These are phyloP conservation scores for Stictocephala bisonia DNA, from an alignment of 2,888 invertebrate species.

Conservation along the genomic window DNA sequence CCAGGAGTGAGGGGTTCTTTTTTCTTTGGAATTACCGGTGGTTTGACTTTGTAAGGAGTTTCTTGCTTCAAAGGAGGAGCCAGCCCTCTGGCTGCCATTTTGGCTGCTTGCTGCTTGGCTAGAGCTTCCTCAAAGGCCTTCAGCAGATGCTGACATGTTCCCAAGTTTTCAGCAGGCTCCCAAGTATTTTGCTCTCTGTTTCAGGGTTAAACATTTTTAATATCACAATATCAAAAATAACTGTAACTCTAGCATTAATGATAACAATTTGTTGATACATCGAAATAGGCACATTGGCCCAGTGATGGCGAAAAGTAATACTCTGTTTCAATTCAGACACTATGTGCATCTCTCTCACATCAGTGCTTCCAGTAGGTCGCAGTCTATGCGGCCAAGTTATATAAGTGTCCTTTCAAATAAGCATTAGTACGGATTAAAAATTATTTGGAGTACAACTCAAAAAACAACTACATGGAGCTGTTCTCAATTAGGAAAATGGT, in stretches of 20 bases:
- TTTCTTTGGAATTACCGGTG: constrained; percentile 11
- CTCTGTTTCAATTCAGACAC: too few relatives aligned
- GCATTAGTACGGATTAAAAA: too few relatives aligned
- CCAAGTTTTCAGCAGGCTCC: constrained; percentile 83
- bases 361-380: too few relatives aligned
- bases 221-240: constrained; percentile 29
- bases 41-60: constrained; percentile 16
- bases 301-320: background rate
- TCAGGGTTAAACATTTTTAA: too few relatives aligned
- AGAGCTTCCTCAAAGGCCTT: constrained; percentile 76
- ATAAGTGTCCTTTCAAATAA: too few relatives aligned
- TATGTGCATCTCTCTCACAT: too few relatives aligned
- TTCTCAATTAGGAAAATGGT: too few relatives aligned
- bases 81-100: constrained; percentile 19
- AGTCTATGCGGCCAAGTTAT: too few relatives aligned
- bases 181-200: constrained; percentile 84
- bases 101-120: constrained; percentile 51
- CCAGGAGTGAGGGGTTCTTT: background rate
- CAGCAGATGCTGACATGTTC: constrained; percentile 79
- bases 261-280: constrained; percentile 4
- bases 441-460: too few relatives aligned
- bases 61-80: background rate
- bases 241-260: background rate
- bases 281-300: background rate
- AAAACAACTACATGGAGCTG: too few relatives aligned